Base-by-base conservation (phyloP, 92 coral and sea anemone species). In the Zoanthus solanderi region DNA sequence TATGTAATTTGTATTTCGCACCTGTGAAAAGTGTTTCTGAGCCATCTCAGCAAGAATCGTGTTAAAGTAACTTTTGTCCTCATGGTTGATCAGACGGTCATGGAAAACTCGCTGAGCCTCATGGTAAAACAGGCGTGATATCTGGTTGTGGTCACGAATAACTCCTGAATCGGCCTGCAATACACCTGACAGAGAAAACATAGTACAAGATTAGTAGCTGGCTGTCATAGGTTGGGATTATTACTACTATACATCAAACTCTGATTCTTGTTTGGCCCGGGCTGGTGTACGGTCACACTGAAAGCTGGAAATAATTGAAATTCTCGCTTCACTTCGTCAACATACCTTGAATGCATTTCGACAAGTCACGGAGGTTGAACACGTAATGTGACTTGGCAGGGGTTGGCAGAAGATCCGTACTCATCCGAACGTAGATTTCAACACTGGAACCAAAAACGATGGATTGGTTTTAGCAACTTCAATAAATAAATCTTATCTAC, bases 361-460 rank as follows among this genome's bases (percentile, higher is more conserved):
- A 97, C 75, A 97, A 94, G 87, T 97, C 99, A 60, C 99, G 90
- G 44, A 97, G 84, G 94, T 97, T 97, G 86, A 97, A 97, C 68
- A 97, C 98, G 67, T 97, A 97, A 66, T 97, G 99, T 4, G 99
- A 97, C 91, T 97, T 97, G 84, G 99, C 99, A 3, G 99, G 99
- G 31, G 99, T 97, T 4, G 99, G 99, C 13, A 97, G 94, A 53
- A 97, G 90, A 71, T 97, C 99, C 61, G 99, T 97, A 75, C 98
- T 95, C 99, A 97, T 97, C 9, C 99, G 96, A 13, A 87, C 91
- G 89, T 97, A 97, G 87, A 97, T 97, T 90, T 97, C 99, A 63
- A 97, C 99, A 84, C 99, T 97, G 68, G 9, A 47, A 76, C 44
- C 6, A 10, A 52, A 80, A 46, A 69, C 16, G 6, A 18, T 69